Evolutionary conservation across 1,140 invertebrate species (phyloP).

Genomic region (Drosophila teissieri): DNA sequence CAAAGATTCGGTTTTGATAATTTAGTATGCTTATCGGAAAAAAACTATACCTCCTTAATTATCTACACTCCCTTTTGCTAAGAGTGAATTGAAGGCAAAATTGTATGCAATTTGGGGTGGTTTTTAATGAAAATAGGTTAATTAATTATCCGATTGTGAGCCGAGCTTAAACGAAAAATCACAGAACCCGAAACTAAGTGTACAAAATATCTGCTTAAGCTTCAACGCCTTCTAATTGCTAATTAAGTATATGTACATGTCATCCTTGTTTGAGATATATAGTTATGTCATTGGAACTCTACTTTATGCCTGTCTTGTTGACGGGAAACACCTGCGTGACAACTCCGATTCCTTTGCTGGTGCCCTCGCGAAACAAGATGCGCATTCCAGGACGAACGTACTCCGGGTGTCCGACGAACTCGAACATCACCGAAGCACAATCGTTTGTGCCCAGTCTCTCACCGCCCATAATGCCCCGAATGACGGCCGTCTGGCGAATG

Average conservation of each 20-base stretch:
- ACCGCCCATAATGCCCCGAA: slow-evolving; percentile 86
- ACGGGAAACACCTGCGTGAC: slow-evolving; percentile 92
- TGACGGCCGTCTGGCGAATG: slow-evolving; percentile 96
- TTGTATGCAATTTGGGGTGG: neutral
- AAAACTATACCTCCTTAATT: too few relatives aligned
- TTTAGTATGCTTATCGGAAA: too few relatives aligned
- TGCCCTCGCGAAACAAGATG: slow-evolving; percentile 94
- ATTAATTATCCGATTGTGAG: slow-evolving; percentile 38
- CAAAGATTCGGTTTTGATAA: neutral
- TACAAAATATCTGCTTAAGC: slow-evolving; percentile 62
- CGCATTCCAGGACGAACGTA: slow-evolving; percentile 94
- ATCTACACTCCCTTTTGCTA: neutral
- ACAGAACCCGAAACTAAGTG: slow-evolving; percentile 75
- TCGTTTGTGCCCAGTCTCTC: slow-evolving; percentile 90
- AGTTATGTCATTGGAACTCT: slow-evolving; percentile 45
- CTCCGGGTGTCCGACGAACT: slow-evolving; percentile 95
- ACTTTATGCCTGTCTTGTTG: slow-evolving; percentile 70
- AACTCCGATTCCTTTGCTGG: slow-evolving; percentile 95
- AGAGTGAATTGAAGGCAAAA: neutral
- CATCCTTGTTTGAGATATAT: slow-evolving; percentile 52
- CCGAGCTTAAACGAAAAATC: slow-evolving; percentile 78
- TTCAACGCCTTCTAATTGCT: slow-evolving; percentile 41
- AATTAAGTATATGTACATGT: slow-evolving; percentile 52
- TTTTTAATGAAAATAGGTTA: slow-evolving; percentile 55
- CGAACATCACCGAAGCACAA: slow-evolving; percentile 93